Evolutionary conservation across 2,888 invertebrate species (phyloP).

Genomic region (Zaprionus lineosus): DNA sequence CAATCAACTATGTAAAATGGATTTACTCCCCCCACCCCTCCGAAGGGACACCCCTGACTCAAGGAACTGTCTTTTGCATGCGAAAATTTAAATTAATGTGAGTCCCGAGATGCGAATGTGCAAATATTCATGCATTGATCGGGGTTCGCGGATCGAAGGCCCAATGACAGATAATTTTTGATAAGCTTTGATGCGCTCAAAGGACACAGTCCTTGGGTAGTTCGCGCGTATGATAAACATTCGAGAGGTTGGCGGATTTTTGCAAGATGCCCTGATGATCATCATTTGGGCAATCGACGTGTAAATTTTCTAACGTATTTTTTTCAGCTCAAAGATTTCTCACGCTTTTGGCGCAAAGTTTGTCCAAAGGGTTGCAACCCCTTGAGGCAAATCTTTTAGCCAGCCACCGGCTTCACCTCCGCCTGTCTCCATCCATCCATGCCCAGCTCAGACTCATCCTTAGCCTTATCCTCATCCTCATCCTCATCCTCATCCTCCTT

Average conservation of each 20-base stretch:
- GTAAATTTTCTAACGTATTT: constrained; percentile 56
- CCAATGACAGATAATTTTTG: too few species aligned
- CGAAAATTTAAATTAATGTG: constrained; percentile 78
- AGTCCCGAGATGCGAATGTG: constrained; percentile 55
- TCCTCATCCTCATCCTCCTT: too few species aligned
- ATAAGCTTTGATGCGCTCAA: too few species aligned
- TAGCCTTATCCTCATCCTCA: too few species aligned
- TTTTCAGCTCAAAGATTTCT: constrained; percentile 40
- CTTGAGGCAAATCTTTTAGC: constrained; percentile 17
- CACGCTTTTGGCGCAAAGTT: constrained; percentile 51
- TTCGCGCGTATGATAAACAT: too few species aligned
- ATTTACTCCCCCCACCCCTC: constrained; percentile 46
- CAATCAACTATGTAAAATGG: constrained; percentile 80
- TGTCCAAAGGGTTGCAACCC: constrained; percentile 61
- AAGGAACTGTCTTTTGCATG: constrained; percentile 67
- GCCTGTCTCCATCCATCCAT: neutral
- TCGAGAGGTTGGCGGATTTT: too few species aligned
- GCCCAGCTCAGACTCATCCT: too few species aligned
- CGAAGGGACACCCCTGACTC: too few species aligned
- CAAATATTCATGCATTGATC: constrained; percentile 38
- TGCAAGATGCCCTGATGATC: constrained; percentile 4
- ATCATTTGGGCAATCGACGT: constrained; percentile 17
- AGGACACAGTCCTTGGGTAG: too few species aligned
- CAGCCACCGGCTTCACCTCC: constrained; percentile 9
- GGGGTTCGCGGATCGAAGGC: constrained; percentile 19